Evolutionary conservation across 2,888 invertebrate genomes (phyloP), one percentile per base, ranked within the genome.

Genomic region (Drosophila greeni): DNA sequence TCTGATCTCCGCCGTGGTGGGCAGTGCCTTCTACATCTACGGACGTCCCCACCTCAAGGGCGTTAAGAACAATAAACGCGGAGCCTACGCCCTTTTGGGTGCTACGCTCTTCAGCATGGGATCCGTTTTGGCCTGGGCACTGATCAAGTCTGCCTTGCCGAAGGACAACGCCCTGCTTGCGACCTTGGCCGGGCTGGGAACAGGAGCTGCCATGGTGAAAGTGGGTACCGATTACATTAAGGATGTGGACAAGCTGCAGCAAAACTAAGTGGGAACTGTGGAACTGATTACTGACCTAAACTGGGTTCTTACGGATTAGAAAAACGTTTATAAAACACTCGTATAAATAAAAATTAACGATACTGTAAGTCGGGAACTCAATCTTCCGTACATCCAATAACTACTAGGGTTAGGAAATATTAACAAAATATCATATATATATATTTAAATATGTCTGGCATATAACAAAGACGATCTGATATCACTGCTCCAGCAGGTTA

Each of bases 121-220:
- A 14, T 96, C 97, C 0, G 94, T 97, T 47, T 91, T 97, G 60
- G 90, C 94, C 70, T 97, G 97, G 95, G 97, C 97, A 9, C 93
- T 97, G 36, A 89, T 95, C 39, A 92, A 96, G 85, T 94, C 94
- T 74, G 90, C 95, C 36, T 90, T 97, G 36, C 87, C 88, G 5
- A 80, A 75, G 45, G 84, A 87, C 47, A 87, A 86, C 60, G 67
- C 85, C 5, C 72, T 80, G 12, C 23, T 88, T 12, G 85, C 86
- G 14, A 88, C 89, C 0, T 26, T 87, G 9, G 74, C 86, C 12
- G 89, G 89, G 0, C 37, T 88, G 18, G 86, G 85, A 24, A 85
- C 86, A 9, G 89, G 89, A 8, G 88, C 86, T 24, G 82, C 71
- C 4, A 82, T 88, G 39, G 86, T 89, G 0, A 88, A 88, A 64